Base-by-base conservation (phyloP, 2,888 invertebrate species). In the Antheraea yamamai region DNA sequence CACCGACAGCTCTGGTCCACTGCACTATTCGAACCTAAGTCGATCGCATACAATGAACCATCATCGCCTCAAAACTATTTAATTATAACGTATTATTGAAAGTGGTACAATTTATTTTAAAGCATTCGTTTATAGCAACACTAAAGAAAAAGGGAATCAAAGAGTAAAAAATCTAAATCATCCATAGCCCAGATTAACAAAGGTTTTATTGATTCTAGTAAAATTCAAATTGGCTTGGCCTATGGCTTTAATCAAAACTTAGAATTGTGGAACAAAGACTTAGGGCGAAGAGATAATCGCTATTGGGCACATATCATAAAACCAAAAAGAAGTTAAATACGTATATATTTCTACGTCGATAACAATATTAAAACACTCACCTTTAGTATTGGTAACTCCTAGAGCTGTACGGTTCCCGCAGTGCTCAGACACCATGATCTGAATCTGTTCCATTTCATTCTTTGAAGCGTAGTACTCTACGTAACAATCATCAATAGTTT, bases 381-480 rank as follows among this genome's bases (percentile, higher is more conserved):
- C 82, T 79, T 85, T 88, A 1, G 82, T 83, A n/a, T 78, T 81
- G 1, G 76, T 75, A 7, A 78, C 75, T 4, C 77, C 81, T 0
- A 71, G 84, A 14, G 77, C 75, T 16, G 7, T 23, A 10, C 4
- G 47, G 47, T 74, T 80, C n/a, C 87, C 84, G 77, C 90, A 90
- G 10, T 82, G 82, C 47, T 83, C 82, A 3, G 83, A 78, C 74
- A 90, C 80, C 92, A 92, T 92, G 30, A 90, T 84, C 77, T 78
- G 80, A 0, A 85, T 83, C 0, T 84, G 76, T 0, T 79, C 81
- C 12, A 78, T 76, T 0, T 79, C 81, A 35, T 87, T 84, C 64
- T 79, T 87, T 86, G 83, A 90, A 2, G 89, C 91, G 10, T 81
- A 84, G 76, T 89, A 93, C n/a, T 86, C 79, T 10, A 88, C 77